Percentiles rank a stretch among this genome's conserved stretches.
Evolutionary conservation across 2,113 vertebrate genomes (phyloP).

Genomic region (Microtus ochrogaster): DNA sequence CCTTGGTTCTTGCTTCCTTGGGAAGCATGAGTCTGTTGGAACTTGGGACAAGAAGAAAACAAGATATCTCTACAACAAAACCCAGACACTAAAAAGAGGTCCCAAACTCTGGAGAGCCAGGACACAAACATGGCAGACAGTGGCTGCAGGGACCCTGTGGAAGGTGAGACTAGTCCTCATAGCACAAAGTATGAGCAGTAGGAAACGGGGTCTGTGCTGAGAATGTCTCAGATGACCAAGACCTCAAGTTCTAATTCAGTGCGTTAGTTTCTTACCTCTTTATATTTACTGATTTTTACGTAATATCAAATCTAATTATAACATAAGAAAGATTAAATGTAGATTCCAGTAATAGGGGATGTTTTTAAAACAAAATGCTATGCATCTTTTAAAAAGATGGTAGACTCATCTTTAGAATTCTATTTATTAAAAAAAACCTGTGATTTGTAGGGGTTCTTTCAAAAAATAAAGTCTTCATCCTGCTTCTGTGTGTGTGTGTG

Average conservation of each 20-base stretch:
- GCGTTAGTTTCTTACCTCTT: slow-evolving; percentile 32
- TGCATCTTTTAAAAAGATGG: neutral
- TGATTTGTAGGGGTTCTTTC: slow-evolving; percentile 21
- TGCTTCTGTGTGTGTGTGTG: neutral
- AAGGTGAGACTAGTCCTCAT: slow-evolving; percentile 75
- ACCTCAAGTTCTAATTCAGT: neutral
- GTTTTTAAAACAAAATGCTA: neutral
- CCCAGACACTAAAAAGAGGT: slow-evolving; percentile 66
- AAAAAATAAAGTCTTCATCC: neutral
- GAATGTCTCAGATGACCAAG: neutral
- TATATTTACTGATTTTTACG: slow-evolving; percentile 2
- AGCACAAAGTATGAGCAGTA: neutral
- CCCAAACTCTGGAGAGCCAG: neutral
- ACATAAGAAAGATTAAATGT: neutral
- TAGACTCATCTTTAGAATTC: neutral
- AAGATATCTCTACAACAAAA: neutral
- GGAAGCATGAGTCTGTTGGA: slow-evolving; percentile 64
- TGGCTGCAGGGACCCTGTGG: neutral
- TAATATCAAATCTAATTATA: neutral
- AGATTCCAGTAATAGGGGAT: neutral
- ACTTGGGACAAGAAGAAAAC: slow-evolving; percentile 51
- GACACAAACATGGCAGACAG: slow-evolving; percentile 79
- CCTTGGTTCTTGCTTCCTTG: slow-evolving; percentile 10
- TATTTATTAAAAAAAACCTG: neutral
- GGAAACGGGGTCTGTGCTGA: neutral